phyloP scores from a whole-genome alignment of 2,888 invertebrate genomes.

The Mythimna lalbum region DNA sequence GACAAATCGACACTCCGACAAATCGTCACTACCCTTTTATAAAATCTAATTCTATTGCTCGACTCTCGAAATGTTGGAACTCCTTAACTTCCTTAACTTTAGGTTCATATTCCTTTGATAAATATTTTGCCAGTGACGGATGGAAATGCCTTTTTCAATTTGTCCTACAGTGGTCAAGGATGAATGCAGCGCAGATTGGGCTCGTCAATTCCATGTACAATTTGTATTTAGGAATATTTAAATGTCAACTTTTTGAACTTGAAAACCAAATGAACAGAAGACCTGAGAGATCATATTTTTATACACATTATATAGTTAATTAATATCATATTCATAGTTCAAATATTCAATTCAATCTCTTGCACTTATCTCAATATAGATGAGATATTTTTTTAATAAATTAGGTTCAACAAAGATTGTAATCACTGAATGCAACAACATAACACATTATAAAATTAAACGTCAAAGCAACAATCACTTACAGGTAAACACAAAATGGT shows the following conservation, averaged over 20 bases:
- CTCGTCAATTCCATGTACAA: constrained; percentile 67
- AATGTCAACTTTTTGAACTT: not conserved
- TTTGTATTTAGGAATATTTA: constrained; percentile 5
- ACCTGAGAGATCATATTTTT: not conserved
- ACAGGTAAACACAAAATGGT: too few relatives aligned
- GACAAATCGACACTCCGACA: constrained; percentile 76
- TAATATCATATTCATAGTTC: too few relatives aligned
- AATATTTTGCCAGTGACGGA: constrained; percentile 41
- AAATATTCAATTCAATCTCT: not conserved
- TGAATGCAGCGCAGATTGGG: constrained; percentile 73
- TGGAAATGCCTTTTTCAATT: constrained; percentile 68
- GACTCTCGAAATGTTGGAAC: constrained; percentile 12
- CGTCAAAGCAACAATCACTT: too few relatives aligned
- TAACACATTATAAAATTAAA: too few relatives aligned
- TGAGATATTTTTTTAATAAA: too few relatives aligned
- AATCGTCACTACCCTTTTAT: constrained; percentile 62
- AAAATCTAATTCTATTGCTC: constrained; percentile 50
- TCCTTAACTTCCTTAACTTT: constrained; percentile 32
- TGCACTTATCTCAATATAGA: not conserved
- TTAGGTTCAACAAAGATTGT: too few relatives aligned
- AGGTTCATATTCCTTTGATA: constrained; percentile 49
- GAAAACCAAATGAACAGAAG: not conserved
- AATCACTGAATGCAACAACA: too few relatives aligned
- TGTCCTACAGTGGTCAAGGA: constrained; percentile 72
- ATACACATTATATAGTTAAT: not conserved